Base-by-base conservation (phyloP, 2,113 vertebrate genomes). In the Corythornis vintsioides region DNA sequence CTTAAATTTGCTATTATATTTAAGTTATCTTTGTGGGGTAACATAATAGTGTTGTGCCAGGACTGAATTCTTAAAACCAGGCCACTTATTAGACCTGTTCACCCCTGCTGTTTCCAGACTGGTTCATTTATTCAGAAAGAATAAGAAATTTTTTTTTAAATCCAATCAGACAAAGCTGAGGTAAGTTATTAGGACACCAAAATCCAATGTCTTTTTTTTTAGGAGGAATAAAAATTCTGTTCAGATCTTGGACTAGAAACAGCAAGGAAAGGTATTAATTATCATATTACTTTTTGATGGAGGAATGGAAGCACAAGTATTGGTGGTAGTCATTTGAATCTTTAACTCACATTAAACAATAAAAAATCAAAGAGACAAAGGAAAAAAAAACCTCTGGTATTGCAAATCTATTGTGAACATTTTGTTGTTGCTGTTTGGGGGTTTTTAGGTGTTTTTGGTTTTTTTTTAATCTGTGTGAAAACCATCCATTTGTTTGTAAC, bases 381-480 rank as follows among this genome's bases (percentile, higher is more conserved):
- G 17, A 72, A 71, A 81, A 73, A 74, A 76, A 43, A 21, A 7
- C 35, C 35, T 12, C 17, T 55, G 25, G 55, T 73, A 26, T 22
- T 55, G 15, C 28, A 92, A 76, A 63, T 47, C 21, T 47, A 21
- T 11, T 47, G 2, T 47, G 47, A 38, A 38, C 38, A 38, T 38
- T 38, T 38, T 38, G 38, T 38, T 38, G 38, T 38, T 38, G 10
- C 11, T 38, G 38, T 38, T 38, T 38, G 38, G 38, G 38, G 38
- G 38, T 38, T 38, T 38, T 38, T 38, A 38, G 38, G 10, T 38
- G 38, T 38, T 38, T 90, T 83, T 75, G 38, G 8, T 2, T 72
- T 92, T 33, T 78, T 88, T 88, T 85, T 45, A 35, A 89, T 70
- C 53, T 87, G 20, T 83, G n/a, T 33, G 8, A 42, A 94, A 90